Base-by-base conservation (phyloP, 2,888 invertebrate species). In the Mystacides longicornis region DNA sequence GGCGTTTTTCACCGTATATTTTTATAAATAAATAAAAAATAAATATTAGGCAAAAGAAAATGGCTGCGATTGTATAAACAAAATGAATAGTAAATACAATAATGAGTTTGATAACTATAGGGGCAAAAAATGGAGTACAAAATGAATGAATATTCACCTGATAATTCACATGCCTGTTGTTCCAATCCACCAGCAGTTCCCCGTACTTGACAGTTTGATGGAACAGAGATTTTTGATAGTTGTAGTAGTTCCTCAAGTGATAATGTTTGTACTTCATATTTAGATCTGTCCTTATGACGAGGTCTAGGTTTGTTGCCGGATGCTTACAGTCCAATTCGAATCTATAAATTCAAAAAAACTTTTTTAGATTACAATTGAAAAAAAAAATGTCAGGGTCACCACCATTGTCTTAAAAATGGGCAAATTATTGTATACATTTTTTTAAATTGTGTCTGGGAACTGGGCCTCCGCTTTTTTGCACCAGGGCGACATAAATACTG, bases 251-350 rank as follows among this genome's bases (percentile, higher is more conserved):
- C 22, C 71, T 71, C 54, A 77, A 64, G 42, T 71, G 72, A 49
- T 77, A 77, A 72, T 71, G 72, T 45, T 67, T 66, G 49, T 74
- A 73, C 14, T 71, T 69, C 54, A 77, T 71, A 51, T 74, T 74
- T 1, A 77, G 67, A 57, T 75, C 72, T 0, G 80, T 78, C 2
- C 71, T 70, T 59, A 85, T 75, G 61, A 83, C 78, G 31, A 89
- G 67, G 60, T 82, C 76, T 47, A 87, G 66, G 56, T 80, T 81
- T 0, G 89, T 88, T 0, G 81, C 83, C 0, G 83, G 81, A 67
- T 91, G 91, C 43, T 75, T 77, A 18, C 86, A 87, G 55, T 73
- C 75, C 2, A 89, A 64, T 1, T 77, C 76, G 62, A 88, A 83
- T 7, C 60, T 60, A 31, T 14, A 31, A 31, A 9, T 31, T 9